Conservation (phyloP, 2,797 vertebrate genomes). For the Avahi laniger region DNA sequence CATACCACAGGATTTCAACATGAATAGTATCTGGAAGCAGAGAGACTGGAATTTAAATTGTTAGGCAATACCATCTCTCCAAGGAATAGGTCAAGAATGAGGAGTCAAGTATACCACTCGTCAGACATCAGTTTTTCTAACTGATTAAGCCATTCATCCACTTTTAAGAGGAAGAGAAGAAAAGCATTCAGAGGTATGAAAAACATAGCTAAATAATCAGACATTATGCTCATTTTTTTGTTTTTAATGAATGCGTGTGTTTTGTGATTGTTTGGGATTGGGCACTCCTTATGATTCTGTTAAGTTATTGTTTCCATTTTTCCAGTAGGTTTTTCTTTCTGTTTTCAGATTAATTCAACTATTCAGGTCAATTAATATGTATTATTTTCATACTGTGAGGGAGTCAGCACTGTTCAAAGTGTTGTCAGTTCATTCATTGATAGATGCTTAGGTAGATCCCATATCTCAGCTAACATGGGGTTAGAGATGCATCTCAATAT, state of each 20-base stretch:
- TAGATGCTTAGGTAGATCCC: too few species aligned
- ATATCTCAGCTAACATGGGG: too few species aligned
- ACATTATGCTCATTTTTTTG: background rate
- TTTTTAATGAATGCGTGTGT: background rate
- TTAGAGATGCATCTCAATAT: too few species aligned
- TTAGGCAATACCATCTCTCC: background rate
- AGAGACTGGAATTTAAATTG: background rate
- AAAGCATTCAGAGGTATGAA: background rate
- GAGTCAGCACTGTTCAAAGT: background rate
- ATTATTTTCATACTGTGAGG: background rate
- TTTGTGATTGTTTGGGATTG: background rate
- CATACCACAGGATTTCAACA: background rate
- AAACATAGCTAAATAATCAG: background rate
- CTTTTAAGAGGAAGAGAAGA: background rate
- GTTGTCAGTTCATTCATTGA: too few species aligned
- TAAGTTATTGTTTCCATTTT: background rate
- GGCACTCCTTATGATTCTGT: background rate
- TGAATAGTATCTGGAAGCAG: background rate
- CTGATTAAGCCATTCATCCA: background rate
- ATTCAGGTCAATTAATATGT: background rate
- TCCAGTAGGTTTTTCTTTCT: background rate
- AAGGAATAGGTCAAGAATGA: background rate
- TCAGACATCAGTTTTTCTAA: background rate
- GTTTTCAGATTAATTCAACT: background rate
- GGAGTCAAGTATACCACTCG: background rate